Base-by-base conservation (phyloP, 2,888 invertebrate genomes). In the Tetheella fluctuosa region DNA sequence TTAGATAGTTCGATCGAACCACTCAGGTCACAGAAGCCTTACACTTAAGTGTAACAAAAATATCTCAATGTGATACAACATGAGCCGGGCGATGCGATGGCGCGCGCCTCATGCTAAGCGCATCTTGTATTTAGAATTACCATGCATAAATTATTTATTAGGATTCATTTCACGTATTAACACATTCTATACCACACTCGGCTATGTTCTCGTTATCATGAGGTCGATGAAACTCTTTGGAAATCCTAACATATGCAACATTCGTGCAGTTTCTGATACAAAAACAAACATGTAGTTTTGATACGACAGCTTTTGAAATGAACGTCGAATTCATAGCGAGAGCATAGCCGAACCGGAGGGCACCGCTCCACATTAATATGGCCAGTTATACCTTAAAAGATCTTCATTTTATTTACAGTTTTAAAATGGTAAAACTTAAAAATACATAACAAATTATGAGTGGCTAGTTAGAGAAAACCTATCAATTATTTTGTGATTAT, bases 371-470 rank as follows among this genome's bases (percentile, higher is more conserved):
- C 73, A 74, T 67, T 60, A 70, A 67, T 74, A 85, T 80, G 83
- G 80, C 80, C 83, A 81, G 81, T 81, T 81, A 83, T 77, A 83
- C 77, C 82, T 84, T 84, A 84, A 71, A 85, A 87, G 85, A 87
- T 88, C 84, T 86, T 84, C 73, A 83, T 83, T 81, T 84, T 90
- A 90, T 90, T 84, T 89, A 89, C 87, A 90, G 67, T 83, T 75
- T 83, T 79, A 82, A 81, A 86, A 85, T 84, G 86, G 85, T 91
- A 88, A 85, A 89, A 89, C 91, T 91, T 91, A 91, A 89, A 91
- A 91, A 88, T 91, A 92, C 85, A 87, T 92, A 92, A 93, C 92
- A 93, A 92, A 86, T 86, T 88, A 90, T 81, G 85, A 86, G 86
- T 85, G 83, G 86, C 83, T 88, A 88, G 84, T 88, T 84, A 88